Percentiles rank a stretch among this genome's conserved stretches.
Conservation (phyloP, 2,888 invertebrate species). For the Willowsia nigromaculata region DNA sequence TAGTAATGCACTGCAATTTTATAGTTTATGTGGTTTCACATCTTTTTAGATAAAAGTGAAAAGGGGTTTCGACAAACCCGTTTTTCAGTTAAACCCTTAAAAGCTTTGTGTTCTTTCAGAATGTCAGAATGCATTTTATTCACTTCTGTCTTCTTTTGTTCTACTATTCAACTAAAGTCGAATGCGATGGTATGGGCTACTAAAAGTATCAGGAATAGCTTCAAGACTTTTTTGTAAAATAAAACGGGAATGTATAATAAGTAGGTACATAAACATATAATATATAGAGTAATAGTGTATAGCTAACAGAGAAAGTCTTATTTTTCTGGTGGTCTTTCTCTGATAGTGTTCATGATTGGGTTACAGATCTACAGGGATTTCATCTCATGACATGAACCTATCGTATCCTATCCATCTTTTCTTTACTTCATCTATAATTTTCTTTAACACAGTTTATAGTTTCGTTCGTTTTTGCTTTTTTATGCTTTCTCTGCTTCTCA, state of each 20-base stretch:
- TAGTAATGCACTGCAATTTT: too few species aligned
- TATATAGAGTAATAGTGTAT: not conserved
- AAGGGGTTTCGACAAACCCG: too few species aligned
- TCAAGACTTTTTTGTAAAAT: not conserved
- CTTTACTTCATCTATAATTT: constrained; percentile 22
- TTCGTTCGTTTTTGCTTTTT: not conserved
- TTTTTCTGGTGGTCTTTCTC: constrained; percentile 27
- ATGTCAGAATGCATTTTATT: not conserved
- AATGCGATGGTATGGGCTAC: too few species aligned
- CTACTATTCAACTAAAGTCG: too few species aligned
- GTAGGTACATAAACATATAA: not conserved
- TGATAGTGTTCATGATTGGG: constrained; percentile 63
- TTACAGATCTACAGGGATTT: constrained; percentile 62
- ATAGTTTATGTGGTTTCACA: not conserved
- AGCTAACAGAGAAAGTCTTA: not conserved
- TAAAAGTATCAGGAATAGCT: too few species aligned
- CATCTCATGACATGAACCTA: constrained; percentile 55
- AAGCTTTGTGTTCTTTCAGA: not conserved
- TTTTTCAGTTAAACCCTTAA: not conserved
- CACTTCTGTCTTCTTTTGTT: constrained; percentile 29
- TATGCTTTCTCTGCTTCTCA: not conserved
- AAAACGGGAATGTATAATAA: not conserved
- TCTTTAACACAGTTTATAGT: constrained; percentile 6
- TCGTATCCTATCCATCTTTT: constrained; percentile 16
- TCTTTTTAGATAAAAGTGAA: not conserved